These are phyloP conservation scores for Tarsius wallacei DNA, from an alignment of 2,797 vertebrate species.

Conservation along the genomic window DNA sequence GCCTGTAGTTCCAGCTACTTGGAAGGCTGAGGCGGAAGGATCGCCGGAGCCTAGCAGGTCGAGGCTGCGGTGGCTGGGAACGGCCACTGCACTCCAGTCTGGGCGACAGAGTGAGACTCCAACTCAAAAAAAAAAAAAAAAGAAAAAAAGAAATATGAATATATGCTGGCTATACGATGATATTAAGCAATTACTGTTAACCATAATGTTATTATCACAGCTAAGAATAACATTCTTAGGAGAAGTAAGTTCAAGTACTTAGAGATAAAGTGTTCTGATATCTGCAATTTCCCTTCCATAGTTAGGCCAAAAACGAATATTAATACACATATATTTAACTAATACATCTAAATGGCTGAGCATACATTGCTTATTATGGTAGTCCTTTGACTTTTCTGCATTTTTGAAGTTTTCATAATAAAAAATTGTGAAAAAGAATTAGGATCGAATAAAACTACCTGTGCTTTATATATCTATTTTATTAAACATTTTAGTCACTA, in stretches of 20 bases:
- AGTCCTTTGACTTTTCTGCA: background rate
- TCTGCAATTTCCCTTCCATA: background rate
- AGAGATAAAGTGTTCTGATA: no score
- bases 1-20: no score
- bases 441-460: background rate
- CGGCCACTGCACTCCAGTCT: no score
- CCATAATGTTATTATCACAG: background rate
- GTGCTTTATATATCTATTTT: background rate
- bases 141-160: background rate
- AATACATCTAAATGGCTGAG: background rate
- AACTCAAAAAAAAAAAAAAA: no score
- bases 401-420: no score
- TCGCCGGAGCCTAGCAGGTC: no score
- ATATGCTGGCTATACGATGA: background rate
- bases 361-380: background rate
- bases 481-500: background rate
- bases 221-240: background rate
- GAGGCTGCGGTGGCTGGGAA: no score
- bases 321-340: background rate
- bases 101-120: no score
- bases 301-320: background rate
- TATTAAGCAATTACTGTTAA: background rate
- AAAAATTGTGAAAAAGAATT: background rate
- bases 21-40: no score
- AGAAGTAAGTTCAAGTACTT: background rate